Base-by-base conservation (phyloP, 1,140 invertebrate genomes). In the Solenopsis fugax region DNA sequence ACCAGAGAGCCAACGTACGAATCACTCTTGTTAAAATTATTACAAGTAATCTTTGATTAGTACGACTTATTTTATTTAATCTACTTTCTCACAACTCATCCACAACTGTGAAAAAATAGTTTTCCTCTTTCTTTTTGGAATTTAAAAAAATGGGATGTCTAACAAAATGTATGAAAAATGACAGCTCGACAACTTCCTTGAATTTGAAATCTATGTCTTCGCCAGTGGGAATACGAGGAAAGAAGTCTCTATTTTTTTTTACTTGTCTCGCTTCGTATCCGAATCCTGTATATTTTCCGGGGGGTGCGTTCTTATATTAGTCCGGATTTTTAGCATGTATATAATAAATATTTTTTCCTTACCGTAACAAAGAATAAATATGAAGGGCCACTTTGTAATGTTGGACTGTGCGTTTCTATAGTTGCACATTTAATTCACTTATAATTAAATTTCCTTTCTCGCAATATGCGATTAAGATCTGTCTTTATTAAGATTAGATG, bases 1-100 rank as follows among this genome's bases (percentile, higher is more conserved):
- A 87, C 71, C 71, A 84, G 52, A 88, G 76, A 71, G 37, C 4
- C 9, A 69, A 69, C 16, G 18, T 37, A 64, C n/a, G 9, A 88
- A 29, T 71, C n/a, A 21, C 12, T 75, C 18, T 76, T 34, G 54
- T 56, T 77, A 77, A 24, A 34, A 85, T 67, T 3, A 4, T 84
- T 84, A 75, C 16, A 71, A 37, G 18, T 81, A 71, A 71, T 56
- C 12, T 34, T 21, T 16, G 12, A 73, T 78, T 65, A 76, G n/a
- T 18, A 60, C n/a, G 16, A 7, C 9, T 24, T 77, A 18, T 58
- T 16, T 87, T 76, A 87, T 69, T 73, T 24, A 62, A 65, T 65
- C 4, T 34, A 24, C 37, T 78, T 48, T 65, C 21, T 62, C 37
- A 45, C 16, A 13, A 62, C 29, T 58, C 34, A 29, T 29, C 21